These are phyloP conservation scores for Oscarella lobularis DNA, from an alignment of 37 sponge, comb jelly and placozoan species.

Conservation along the genomic window DNA sequence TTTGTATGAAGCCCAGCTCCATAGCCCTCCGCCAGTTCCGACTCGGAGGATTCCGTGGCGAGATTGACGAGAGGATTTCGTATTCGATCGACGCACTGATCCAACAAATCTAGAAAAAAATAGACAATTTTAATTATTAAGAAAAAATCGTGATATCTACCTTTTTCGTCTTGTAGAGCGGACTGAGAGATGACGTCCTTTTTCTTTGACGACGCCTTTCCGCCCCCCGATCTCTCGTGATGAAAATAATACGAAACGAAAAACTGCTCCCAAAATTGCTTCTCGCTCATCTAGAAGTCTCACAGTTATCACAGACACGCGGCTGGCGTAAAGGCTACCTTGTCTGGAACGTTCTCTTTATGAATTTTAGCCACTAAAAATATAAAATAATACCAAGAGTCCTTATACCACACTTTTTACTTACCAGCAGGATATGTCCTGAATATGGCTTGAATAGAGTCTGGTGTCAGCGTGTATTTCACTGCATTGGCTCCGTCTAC, in stretches of 20 bases:
- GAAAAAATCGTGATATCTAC: background rate
- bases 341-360: conserved; percentile 10
- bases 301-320: background rate
- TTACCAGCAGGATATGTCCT: conserved; percentile 74
- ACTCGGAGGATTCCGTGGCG: background rate
- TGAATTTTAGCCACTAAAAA: conserved; percentile 8
- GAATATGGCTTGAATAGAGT: conserved; percentile 64
- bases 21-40: background rate
- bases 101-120: too few species aligned
- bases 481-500: conserved; percentile 61
- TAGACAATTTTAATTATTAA: background rate
- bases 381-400: conserved; percentile 1
- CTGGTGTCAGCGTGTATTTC: conserved; percentile 51
- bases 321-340: background rate
- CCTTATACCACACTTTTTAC: background rate
- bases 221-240: conserved; percentile 13
- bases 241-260: conserved; percentile 78
- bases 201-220: background rate
- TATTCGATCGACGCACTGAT: background rate
- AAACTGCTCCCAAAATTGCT: conserved; percentile 71
- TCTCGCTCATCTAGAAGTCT: conserved; percentile 49
- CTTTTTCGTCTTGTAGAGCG: background rate
- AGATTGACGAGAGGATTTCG: conserved; percentile 1
- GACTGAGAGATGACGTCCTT: background rate
- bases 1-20: background rate